Conservation (phyloP, 1,140 invertebrate genomes). For the Melipona quadrifasciata region DNA sequence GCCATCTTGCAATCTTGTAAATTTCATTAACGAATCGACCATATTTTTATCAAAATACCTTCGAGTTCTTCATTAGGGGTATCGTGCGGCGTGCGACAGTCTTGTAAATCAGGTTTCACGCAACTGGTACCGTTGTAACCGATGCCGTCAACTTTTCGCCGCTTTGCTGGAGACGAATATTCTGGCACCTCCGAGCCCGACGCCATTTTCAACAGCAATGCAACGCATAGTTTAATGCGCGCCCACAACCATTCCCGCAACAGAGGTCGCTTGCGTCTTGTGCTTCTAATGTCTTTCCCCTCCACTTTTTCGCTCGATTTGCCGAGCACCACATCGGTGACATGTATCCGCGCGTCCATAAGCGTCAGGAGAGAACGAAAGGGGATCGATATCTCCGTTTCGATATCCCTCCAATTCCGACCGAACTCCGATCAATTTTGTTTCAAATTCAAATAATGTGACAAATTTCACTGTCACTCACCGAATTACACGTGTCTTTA, state of each 20-base stretch:
- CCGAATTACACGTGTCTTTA: too few relatives aligned
- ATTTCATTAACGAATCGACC: constrained; percentile 68
- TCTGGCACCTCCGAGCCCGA: constrained; percentile 79
- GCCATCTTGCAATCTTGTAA: constrained; percentile 74
- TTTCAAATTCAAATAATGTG: neutral
- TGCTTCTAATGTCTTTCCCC: constrained; percentile 2
- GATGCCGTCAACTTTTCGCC: constrained; percentile 79
- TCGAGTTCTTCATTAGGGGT: constrained; percentile 75
- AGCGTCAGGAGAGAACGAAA: constrained; percentile 1
- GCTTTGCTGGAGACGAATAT: constrained; percentile 81
- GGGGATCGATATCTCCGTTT: neutral
- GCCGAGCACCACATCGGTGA: neutral
- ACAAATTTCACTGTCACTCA: neutral
- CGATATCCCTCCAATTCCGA: neutral
- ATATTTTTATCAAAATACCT: constrained; percentile 77
- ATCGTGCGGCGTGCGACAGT: constrained; percentile 63
- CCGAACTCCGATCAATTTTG: neutral
- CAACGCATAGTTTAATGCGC: constrained; percentile 54
- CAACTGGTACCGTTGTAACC: constrained; percentile 65
- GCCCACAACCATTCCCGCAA: constrained; percentile 26
- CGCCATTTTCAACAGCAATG: constrained; percentile 82
- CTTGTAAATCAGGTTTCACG: constrained; percentile 72
- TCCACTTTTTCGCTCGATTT: constrained; percentile 1
- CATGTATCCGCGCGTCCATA: neutral
- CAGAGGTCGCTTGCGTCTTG: constrained; percentile 61